Conservation (phyloP, 2,888 invertebrate species). For the Tachina fera region DNA sequence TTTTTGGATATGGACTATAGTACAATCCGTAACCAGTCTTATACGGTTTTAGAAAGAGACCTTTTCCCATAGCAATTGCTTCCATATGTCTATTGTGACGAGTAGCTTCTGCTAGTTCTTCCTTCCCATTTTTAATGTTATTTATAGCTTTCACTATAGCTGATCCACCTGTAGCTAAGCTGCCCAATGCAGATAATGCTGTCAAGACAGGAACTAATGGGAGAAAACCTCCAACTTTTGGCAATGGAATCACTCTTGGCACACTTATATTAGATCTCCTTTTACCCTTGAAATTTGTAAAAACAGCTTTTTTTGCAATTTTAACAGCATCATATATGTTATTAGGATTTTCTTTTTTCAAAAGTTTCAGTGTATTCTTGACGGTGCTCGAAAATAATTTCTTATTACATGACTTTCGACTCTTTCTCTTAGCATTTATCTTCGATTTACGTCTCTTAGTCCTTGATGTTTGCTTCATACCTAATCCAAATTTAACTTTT, state of each 20-base stretch:
- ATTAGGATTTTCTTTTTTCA: neutral
- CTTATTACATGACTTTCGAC: conserved; percentile 38
- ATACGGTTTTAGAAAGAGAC: no score
- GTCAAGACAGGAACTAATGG: conserved; percentile 11
- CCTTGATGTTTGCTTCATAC: neutral
- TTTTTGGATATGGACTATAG: no score
- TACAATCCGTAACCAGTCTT: no score
- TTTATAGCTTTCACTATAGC: no score
- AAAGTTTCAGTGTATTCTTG: neutral
- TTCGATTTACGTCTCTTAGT: neutral
- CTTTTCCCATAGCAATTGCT: no score
- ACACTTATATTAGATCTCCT: neutral
- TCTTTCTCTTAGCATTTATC: neutral
- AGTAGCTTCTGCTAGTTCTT: no score
- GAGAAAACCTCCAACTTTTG: conserved; percentile 10
- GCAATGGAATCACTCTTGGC: conserved; percentile 1
- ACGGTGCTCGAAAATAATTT: conserved; percentile 12
- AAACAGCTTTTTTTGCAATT: neutral
- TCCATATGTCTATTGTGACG: no score
- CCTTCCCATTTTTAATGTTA: no score
- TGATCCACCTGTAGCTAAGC: no score
- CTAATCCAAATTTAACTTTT: conserved; percentile 13
- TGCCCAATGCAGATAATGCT: neutral
- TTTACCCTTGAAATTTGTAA: neutral
- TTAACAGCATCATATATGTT: neutral